These are phyloP conservation scores for Phataginus tricuspis DNA, from an alignment of 2,797 vertebrate genomes.

Conservation along the genomic window DNA sequence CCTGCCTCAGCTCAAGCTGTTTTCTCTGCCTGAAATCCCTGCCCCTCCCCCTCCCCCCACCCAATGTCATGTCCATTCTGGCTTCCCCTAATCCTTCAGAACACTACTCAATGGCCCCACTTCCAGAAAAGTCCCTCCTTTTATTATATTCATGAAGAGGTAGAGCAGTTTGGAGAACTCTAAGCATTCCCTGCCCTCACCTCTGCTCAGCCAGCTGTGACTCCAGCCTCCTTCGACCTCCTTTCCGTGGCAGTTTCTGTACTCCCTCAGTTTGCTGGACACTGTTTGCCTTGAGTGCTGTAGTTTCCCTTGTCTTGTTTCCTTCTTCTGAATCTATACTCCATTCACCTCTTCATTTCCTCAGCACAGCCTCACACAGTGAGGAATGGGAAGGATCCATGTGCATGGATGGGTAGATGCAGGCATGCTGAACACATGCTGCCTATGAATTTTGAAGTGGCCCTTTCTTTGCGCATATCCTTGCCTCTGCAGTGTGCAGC, in stretches of 20 bases:
- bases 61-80: neutral
- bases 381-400: neutral
- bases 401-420: neutral
- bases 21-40: constrained; percentile 18
- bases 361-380: neutral
- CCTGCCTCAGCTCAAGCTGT: constrained; percentile 30
- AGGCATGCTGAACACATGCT: neutral
- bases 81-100: neutral
- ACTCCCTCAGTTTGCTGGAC: neutral
- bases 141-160: neutral
- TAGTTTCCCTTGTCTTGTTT: neutral
- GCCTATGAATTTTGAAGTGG: neutral
- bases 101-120: neutral
- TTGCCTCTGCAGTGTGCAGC: neutral
- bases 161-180: neutral
- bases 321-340: neutral
- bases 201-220: neutral
- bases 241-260: neutral
- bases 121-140: neutral
- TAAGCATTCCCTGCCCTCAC: rapidly evolving
- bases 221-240: neutral
- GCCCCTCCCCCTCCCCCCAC: neutral
- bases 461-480: neutral
- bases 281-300: neutral
- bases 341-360: neutral